Evolutionary conservation across 2,888 invertebrate genomes (phyloP).

Genomic region (Eupelmus urozonus): DNA sequence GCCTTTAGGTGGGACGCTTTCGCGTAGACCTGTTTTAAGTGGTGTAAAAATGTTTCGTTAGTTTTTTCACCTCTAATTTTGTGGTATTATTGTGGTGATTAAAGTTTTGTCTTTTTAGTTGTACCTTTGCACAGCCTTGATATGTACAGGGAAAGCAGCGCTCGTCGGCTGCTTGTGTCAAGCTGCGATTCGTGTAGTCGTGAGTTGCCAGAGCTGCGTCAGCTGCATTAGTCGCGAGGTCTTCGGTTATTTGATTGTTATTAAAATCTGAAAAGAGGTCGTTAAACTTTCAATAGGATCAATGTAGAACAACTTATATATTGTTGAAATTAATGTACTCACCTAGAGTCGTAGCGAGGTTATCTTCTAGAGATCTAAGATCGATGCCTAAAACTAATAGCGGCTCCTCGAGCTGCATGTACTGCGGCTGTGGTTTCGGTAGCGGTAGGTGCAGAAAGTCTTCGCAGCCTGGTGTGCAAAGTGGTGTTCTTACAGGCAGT

Average conservation of each 20-base stretch:
- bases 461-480: constrained; percentile 80
- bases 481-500: constrained; percentile 80
- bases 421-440: constrained; percentile 73
- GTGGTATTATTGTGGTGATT: no score
- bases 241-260: constrained; percentile 71
- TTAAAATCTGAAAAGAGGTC: constrained; percentile 57
- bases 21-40: constrained; percentile 91
- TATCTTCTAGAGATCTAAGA: constrained; percentile 71
- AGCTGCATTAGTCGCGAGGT: constrained; percentile 68
- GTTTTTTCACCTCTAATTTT: no score
- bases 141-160: constrained; percentile 76
- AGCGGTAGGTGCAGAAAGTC: constrained; percentile 77
- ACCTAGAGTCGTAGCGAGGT: constrained; percentile 46
- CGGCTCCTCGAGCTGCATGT: constrained; percentile 72
- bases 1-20: constrained; percentile 95
- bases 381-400: constrained; percentile 76
- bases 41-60: no score
- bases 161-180: constrained; percentile 71
- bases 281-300: background rate
- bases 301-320: background rate
- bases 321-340: no score
- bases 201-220: constrained; percentile 75
- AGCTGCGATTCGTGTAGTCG: constrained; percentile 75
- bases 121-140: constrained; percentile 75
- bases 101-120: no score